phyloP scores from a whole-genome alignment of 1,140 invertebrate genomes.

The Dendroctonus ponderosae region DNA sequence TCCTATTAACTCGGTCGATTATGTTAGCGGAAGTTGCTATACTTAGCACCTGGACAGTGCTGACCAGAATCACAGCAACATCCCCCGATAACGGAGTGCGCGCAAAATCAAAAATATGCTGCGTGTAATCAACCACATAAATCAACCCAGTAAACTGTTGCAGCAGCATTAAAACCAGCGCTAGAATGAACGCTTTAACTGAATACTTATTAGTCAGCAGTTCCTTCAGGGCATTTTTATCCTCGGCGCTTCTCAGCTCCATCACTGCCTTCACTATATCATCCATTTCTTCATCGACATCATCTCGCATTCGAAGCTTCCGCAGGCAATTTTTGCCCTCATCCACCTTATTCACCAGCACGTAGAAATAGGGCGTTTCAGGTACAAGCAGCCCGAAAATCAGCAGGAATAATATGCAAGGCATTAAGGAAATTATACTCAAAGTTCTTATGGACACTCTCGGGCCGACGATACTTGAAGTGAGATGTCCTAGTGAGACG shows the following conservation, averaged over 20 bases:
- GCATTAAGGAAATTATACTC: constrained; percentile 52
- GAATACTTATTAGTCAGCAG: constrained; percentile 48
- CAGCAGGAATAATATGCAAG: constrained; percentile 57
- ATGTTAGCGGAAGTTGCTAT: constrained; percentile 66
- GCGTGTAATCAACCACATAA: constrained; percentile 78
- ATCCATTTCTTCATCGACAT: constrained; percentile 26
- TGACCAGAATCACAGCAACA: constrained; percentile 75
- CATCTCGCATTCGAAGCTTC: constrained; percentile 58
- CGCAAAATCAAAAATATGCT: constrained; percentile 65
- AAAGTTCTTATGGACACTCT: constrained; percentile 57
- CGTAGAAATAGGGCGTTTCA: constrained; percentile 73
- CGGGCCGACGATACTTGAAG: constrained; percentile 60
- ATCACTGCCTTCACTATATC: constrained; percentile 24
- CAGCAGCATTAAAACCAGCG: constrained; percentile 66
- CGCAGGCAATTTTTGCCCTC: constrained; percentile 63
- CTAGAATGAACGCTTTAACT: constrained; percentile 63
- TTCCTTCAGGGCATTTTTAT: constrained; percentile 11
- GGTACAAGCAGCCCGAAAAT: constrained; percentile 58
- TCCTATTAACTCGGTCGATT: constrained; percentile 71
- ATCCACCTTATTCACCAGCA: constrained; percentile 58
- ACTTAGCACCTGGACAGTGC: constrained; percentile 66
- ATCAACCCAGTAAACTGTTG: constrained; percentile 79
- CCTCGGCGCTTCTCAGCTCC: constrained; percentile 44
- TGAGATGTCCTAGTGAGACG: constrained; percentile 34
- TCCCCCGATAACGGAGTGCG: constrained; percentile 57